Evolutionary conservation across 2,113 vertebrate genomes (phyloP).

Genomic region (Xenus cinereus): DNA sequence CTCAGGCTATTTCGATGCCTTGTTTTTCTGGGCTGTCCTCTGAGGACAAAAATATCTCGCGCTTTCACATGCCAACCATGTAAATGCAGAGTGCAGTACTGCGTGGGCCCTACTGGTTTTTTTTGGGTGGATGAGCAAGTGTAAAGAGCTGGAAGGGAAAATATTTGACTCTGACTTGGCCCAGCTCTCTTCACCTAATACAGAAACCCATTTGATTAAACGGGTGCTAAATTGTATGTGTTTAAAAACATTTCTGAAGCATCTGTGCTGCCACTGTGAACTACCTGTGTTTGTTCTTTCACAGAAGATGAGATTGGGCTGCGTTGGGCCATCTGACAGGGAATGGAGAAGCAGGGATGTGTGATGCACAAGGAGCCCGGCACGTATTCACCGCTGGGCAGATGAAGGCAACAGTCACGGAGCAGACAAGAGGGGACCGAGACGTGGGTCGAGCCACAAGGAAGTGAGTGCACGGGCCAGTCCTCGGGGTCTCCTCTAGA

Average conservation of each 20-base stretch:
- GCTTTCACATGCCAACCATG: not conserved
- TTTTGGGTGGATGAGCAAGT: not conserved
- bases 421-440: not conserved
- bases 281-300: not conserved
- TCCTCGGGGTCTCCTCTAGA: not conserved
- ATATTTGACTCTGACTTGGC: not conserved
- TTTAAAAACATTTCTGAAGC: not conserved
- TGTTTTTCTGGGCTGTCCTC: not conserved
- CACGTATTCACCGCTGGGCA: rapidly evolving
- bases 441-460: not conserved
- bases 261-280: not conserved
- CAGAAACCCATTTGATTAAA: not conserved
- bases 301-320: not conserved
- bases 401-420: rapidly evolving
- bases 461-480: not conserved
- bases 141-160: not conserved
- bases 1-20: not conserved
- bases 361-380: not conserved
- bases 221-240: rapidly evolving
- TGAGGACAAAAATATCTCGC: not conserved
- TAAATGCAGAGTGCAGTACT: not conserved
- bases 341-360: not conserved
- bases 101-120: not conserved
- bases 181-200: not conserved
- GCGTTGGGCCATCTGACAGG: not conserved